Evolutionary conservation across 2,797 vertebrate genomes (phyloP).

Genomic region (Aldrovandia affinis): DNA sequence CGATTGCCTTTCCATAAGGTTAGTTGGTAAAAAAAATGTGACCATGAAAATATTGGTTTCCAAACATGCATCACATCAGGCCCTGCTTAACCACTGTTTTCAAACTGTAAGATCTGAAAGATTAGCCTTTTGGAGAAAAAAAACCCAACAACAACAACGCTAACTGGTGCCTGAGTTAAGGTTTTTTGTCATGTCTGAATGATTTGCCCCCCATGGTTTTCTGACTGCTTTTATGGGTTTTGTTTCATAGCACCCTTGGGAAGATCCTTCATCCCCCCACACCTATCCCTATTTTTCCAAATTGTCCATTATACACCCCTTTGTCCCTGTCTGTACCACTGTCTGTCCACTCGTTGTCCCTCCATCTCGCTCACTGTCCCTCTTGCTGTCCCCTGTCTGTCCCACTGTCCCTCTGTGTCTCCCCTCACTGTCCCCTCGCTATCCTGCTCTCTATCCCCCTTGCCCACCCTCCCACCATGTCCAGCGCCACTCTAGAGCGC

Average conservation of each 20-base stretch:
- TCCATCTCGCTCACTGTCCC: neutral
- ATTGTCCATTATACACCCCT: neutral
- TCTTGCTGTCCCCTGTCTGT: neutral
- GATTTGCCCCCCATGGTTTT: neutral
- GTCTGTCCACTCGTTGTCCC: neutral
- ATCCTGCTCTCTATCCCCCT: neutral
- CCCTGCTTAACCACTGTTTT: no score
- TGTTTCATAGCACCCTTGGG: neutral
- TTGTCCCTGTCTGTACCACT: no score
- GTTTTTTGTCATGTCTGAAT: neutral
- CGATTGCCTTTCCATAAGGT: no score
- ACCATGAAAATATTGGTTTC: no score
- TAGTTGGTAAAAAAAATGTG: no score
- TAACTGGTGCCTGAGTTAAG: neutral
- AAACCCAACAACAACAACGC: no score
- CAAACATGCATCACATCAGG: no score
- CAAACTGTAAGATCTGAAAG: no score
- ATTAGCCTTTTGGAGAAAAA: no score
- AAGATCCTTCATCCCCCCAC: neutral
- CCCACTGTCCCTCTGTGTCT: neutral
- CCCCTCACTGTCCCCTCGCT: neutral
- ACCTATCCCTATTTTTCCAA: neutral
- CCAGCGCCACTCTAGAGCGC: slow-evolving; percentile 67
- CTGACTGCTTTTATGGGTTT: slow-evolving; percentile 8
- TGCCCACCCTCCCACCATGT: slow-evolving; percentile 50